phyloP scores from a whole-genome alignment of 2,797 vertebrate species.

The Falco rusticolus region DNA sequence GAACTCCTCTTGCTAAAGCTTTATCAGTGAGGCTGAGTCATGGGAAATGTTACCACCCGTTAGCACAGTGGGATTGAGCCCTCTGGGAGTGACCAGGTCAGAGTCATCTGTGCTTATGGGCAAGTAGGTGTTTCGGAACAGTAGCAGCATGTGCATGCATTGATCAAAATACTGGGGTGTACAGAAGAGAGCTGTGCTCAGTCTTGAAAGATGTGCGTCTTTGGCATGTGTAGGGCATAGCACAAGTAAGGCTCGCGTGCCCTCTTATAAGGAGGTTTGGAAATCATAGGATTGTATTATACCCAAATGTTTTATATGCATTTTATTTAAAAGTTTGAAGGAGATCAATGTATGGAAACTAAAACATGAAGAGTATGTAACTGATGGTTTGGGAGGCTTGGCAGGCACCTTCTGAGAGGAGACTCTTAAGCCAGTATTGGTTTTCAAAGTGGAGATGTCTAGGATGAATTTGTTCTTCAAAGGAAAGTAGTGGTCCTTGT shows the following conservation, averaged over 20 bases:
- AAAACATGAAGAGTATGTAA: not conserved
- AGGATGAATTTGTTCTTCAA: not conserved
- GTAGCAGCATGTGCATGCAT: not conserved
- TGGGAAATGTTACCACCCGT: not conserved
- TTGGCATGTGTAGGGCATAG: not conserved
- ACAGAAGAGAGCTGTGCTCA: not conserved
- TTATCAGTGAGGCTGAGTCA: not conserved
- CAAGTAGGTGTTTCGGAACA: not conserved
- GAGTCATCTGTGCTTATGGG: not conserved
- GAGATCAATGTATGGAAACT: not conserved
- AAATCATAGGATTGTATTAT: not conserved
- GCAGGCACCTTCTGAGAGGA: not conserved
- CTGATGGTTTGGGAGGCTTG: not conserved
- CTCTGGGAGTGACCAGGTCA: not conserved
- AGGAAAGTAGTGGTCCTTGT: not conserved
- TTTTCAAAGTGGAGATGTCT: not conserved
- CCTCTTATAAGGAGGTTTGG: not conserved
- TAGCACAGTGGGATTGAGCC: not conserved
- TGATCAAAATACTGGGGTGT: not conserved
- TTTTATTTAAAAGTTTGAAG: not conserved
- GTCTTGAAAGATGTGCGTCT: not conserved
- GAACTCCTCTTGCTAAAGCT: not conserved
- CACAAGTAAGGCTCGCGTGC: rapidly evolving
- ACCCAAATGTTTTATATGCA: not conserved
- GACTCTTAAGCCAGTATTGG: not conserved